Base-by-base conservation (phyloP, 2,797 vertebrate species). In the Crax fasciolata region DNA sequence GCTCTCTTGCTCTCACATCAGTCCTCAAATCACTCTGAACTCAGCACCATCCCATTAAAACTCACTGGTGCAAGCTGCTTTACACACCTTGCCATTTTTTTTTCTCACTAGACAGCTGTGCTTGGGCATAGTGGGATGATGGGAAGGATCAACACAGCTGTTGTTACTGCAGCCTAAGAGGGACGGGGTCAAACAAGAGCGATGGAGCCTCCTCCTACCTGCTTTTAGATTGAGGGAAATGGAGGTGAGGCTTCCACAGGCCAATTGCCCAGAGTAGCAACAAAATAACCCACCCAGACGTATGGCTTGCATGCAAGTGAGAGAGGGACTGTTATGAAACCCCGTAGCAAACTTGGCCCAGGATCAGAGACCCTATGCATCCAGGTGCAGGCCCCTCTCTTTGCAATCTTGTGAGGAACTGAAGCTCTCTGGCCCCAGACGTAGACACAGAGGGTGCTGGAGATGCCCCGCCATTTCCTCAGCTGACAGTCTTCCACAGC, bases 351-450 rank as follows among this genome's bases (percentile, higher is more conserved):
- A 54, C 21, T 12, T 68, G 28, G 16, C 5, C 13, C 11, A 84
- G 32, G 70, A 66, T 11, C 35, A 61, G 43, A 76, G 23, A 39
- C 39, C 15, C 52, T 59, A 35, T 19, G 11, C 13, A 35, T 16
- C 23, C 28, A 61, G 11, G 24, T 62, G 66, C 62, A 73, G 51
- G 43, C 14, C 73, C 6, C 27, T 16, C 2, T 61, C 18, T 72
- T 52, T 1, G 1, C 27, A 74, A 68, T 5, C 2, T 44, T 72
- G 46, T 44, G 46, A 85, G 75, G 48, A 81, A 55, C 11, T 14
- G 28, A 27, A 76, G 8, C 7, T 14, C 46, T 76, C 23, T 23
- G 6, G 25, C 18, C 3, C 2, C 1, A 1, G 10, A 7, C 44
- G 13, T 61, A 41, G 35, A 65, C 32, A 48, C 27, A 65, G 70